Base-by-base conservation (phyloP, 2,888 invertebrate genomes). In the Agriopis marginaria region DNA sequence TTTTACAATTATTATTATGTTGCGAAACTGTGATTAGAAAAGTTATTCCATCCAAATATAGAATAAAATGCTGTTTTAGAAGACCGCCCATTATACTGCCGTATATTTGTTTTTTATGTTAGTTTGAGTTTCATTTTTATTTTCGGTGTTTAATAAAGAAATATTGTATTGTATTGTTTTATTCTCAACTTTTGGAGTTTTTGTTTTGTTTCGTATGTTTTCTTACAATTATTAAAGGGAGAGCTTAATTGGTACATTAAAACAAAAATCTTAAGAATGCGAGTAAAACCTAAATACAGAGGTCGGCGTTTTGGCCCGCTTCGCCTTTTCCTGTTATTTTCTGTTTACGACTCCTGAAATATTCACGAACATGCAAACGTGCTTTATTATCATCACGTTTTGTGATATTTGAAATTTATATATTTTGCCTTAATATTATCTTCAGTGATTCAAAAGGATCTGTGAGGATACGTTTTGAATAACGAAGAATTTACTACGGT, bases 311-410 rank as follows among this genome's bases (percentile, higher is more conserved):
- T 50, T 64, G 45, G 54, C 9, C 49, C 32, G 49, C 42, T 44
- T 32, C 49, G 23, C 62, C 17, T 64, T 62, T 65, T 68, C 51
- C 32, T 66, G 70, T 61, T 54, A 72, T 70, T 66, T 65, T 53
- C 23, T n/a, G 32, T 63, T 66, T 66, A 49, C 54, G 53, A 61
- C 49, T 55, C 14, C 39, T 40, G 45, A 66, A 47, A 55, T 47
- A 54, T 59, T 47, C 14, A 53, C 14, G 17, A 61, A 59, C 59
- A 66, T 53, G 51, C 45, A 58, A 51, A 64, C 12, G 10, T 50
- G n/a, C 47, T 50, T 50, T 50, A 58, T 56, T 50, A 58, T 56
- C 42, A 65, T 59, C 39, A 59, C 23, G 53, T 53, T 59, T 14
- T 53, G 12, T 58, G 42, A 56, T 14, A 56, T 58, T 44, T 11